A percentile compares a stretch with the other conserved stretches of the same genome.
phyloP scores from a whole-genome alignment of 2,888 invertebrate genomes.

The Drosophila mulleri region DNA sequence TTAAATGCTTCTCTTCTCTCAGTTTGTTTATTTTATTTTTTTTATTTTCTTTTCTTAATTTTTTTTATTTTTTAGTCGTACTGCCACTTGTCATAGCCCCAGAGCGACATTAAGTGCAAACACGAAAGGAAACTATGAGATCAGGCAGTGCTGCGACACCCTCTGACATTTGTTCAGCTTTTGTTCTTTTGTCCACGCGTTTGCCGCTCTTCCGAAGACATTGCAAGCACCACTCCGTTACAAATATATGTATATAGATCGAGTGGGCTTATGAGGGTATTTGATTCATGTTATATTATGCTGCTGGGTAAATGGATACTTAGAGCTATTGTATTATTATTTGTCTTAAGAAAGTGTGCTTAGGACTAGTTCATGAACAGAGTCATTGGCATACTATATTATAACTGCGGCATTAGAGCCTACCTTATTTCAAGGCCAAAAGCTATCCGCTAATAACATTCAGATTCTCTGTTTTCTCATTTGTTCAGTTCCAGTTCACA shows the following conservation, averaged over 20 bases:
- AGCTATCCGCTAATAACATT: neutral
- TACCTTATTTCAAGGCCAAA: neutral
- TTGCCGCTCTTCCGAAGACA: neutral
- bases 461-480: neutral
- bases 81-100: slow-evolving; percentile 42
- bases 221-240: neutral
- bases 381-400: too few relatives aligned
- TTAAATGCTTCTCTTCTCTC: slow-evolving; percentile 50
- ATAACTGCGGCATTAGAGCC: too few relatives aligned
- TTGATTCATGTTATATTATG: too few relatives aligned
- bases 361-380: neutral
- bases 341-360: too few relatives aligned
- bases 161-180: neutral
- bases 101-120: slow-evolving; percentile 43
- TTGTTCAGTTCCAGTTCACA: neutral
- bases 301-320: too few relatives aligned
- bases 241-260: neutral
- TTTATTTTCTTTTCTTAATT: slow-evolving; percentile 30
- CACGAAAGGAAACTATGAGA: slow-evolving; percentile 13
- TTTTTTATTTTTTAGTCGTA: slow-evolving; percentile 31
- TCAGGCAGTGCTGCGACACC: slow-evolving; percentile 4
- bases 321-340: too few relatives aligned
- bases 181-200: neutral
- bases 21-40: too few relatives aligned
- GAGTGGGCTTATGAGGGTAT: neutral